These are phyloP conservation scores for Oreochromis grahami DNA, from an alignment of 2,797 vertebrate species.

Conservation along the genomic window DNA sequence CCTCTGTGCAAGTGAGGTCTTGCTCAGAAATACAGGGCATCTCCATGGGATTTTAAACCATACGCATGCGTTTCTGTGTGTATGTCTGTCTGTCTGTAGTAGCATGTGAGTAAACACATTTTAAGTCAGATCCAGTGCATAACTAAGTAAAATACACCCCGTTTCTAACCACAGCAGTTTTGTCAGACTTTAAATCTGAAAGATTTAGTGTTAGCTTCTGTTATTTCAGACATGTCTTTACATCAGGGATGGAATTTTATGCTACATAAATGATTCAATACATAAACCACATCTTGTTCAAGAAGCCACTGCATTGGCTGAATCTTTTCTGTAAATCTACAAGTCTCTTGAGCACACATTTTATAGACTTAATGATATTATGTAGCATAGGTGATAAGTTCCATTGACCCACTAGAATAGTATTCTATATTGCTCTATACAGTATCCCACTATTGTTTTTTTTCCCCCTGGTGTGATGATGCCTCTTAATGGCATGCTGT, in stretches of 20 bases:
- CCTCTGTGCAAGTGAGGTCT: conserved; percentile 6
- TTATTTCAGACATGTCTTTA: not conserved
- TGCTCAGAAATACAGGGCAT: not conserved
- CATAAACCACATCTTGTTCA: not conserved
- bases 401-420: not conserved
- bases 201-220: not conserved
- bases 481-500: not conserved
- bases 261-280: not conserved
- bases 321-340: not conserved
- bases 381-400: not conserved
- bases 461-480: accelerated
- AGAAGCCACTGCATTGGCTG: not conserved
- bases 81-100: not conserved
- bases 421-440: not conserved
- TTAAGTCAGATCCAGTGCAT: not conserved
- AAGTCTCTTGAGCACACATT: not conserved
- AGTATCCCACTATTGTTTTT: not conserved
- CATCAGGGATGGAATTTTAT: not conserved
- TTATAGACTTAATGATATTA: not conserved
- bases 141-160: not conserved
- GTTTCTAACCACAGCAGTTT: not conserved
- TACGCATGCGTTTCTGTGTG: not conserved
- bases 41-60: not conserved
- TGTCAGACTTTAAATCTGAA: not conserved
- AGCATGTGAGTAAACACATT: not conserved